phyloP scores from a whole-genome alignment of 2,888 invertebrate genomes.

The Andrena chrysosceles region DNA sequence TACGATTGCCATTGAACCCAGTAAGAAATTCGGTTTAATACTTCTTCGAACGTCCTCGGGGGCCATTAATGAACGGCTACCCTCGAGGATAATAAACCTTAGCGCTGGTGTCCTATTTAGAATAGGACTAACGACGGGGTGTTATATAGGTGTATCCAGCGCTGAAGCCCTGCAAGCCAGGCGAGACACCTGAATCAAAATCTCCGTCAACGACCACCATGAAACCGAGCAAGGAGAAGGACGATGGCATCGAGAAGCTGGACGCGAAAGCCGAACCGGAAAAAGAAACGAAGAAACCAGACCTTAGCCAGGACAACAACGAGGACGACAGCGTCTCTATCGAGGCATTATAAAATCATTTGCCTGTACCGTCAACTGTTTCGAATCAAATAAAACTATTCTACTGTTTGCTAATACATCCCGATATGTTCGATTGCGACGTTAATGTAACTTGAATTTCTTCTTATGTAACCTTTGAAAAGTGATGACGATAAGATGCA shows the following conservation, averaged over 20 bases:
- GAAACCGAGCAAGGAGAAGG: conserved; percentile 40
- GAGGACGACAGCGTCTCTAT: conserved; percentile 72
- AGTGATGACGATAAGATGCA: too few relatives aligned
- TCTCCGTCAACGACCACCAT: conserved; percentile 51
- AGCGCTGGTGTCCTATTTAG: too few relatives aligned
- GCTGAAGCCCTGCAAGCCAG: conserved; percentile 54
- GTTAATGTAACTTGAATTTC: neutral
- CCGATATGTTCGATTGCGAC: neutral
- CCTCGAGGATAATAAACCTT: too few relatives aligned
- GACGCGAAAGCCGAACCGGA: conserved; percentile 73
- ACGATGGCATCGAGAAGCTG: conserved; percentile 75
- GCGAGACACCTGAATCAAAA: conserved; percentile 29
- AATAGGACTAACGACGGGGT: too few relatives aligned
- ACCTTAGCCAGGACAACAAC: conserved; percentile 27
- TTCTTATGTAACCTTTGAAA: too few relatives aligned
- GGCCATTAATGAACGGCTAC: too few relatives aligned
- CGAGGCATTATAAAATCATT: conserved; percentile 64
- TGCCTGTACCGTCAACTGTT: neutral
- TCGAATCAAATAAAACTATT: conserved; percentile 12
- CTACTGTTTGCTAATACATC: neutral
- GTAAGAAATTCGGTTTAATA: conserved; percentile 45
- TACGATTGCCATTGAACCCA: conserved; percentile 71
- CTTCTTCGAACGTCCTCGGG: neutral
- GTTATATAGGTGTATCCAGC: conserved; percentile 56
- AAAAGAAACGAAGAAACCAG: conserved; percentile 52